Conservation (phyloP, 2,797 vertebrate genomes). For the Ibycter americanus region DNA sequence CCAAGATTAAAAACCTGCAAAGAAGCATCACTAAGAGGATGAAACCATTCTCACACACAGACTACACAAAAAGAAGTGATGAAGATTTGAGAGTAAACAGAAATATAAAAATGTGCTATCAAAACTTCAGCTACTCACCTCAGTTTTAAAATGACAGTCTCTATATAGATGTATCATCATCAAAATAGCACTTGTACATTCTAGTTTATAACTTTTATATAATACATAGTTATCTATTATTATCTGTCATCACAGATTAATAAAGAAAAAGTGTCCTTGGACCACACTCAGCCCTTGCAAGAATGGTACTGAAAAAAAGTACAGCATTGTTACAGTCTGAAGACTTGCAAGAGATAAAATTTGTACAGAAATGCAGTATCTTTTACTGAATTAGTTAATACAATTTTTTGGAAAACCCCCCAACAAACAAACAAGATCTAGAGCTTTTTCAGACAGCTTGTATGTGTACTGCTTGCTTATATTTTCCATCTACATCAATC, state of each 20-base stretch:
- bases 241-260: neutral
- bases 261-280: neutral
- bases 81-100: neutral
- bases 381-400: neutral
- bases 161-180: neutral
- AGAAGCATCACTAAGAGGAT: neutral
- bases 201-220: neutral
- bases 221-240: too few species aligned
- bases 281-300: neutral
- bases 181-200: neutral
- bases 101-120: fast-evolving
- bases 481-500: neutral
- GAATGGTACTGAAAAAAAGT: neutral
- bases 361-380: neutral
- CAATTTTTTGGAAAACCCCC: fast-evolving
- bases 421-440: neutral
- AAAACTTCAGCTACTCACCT: neutral
- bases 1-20: neutral
- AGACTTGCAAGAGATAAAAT: neutral
- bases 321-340: fast-evolving
- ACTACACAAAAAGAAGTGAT: neutral
- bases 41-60: neutral
- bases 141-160: neutral
- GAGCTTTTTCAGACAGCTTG: neutral
- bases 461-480: neutral